Percentiles rank a stretch among this genome's conserved stretches.
Evolutionary conservation across 1,140 invertebrate species (phyloP).

Genomic region (Acromyrmex charruanus): DNA sequence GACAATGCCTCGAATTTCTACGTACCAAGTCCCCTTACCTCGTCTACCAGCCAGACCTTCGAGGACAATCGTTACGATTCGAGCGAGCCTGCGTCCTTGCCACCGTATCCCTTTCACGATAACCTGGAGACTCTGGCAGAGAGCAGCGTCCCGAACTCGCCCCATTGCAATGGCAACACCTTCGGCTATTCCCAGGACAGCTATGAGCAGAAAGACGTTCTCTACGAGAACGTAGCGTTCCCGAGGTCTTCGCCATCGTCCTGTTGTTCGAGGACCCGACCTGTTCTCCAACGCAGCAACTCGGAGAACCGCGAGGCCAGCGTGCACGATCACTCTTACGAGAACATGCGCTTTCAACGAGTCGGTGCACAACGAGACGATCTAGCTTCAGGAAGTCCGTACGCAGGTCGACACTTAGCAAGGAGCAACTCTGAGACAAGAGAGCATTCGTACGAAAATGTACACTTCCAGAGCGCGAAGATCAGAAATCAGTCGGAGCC

Average conservation of each 20-base stretch:
- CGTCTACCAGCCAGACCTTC: constrained; percentile 78
- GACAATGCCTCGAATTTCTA: constrained; percentile 88
- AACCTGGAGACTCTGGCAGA: constrained; percentile 80
- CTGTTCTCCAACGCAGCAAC: constrained; percentile 72
- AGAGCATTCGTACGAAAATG: constrained; percentile 77
- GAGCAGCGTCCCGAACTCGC: constrained; percentile 79
- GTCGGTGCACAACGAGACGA: constrained; percentile 56
- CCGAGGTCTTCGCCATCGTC: constrained; percentile 49
- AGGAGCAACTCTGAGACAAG: constrained; percentile 72
- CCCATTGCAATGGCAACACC: constrained; percentile 64
- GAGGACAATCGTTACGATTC: constrained; percentile 72
- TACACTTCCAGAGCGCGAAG: constrained; percentile 75
- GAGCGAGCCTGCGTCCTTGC: constrained; percentile 77
- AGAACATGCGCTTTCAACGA: constrained; percentile 74
- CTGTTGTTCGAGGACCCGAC: constrained; percentile 63
- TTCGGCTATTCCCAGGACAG: constrained; percentile 70
- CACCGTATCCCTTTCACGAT: constrained; percentile 80
- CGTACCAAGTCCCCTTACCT: constrained; percentile 88
- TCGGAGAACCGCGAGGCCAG: constrained; percentile 71
- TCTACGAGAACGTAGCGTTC: constrained; percentile 73
- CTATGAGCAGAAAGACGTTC: constrained; percentile 63
- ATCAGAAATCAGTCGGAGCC: constrained; percentile 66
- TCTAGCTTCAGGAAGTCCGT: constrained; percentile 64
- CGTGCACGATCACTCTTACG: constrained; percentile 72
- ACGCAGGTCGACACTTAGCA: constrained; percentile 66